A percentile compares a stretch with the other conserved stretches of the same genome.
Conservation (phyloP, 2,797 vertebrate genomes). For the Intellagama lesueurii region DNA sequence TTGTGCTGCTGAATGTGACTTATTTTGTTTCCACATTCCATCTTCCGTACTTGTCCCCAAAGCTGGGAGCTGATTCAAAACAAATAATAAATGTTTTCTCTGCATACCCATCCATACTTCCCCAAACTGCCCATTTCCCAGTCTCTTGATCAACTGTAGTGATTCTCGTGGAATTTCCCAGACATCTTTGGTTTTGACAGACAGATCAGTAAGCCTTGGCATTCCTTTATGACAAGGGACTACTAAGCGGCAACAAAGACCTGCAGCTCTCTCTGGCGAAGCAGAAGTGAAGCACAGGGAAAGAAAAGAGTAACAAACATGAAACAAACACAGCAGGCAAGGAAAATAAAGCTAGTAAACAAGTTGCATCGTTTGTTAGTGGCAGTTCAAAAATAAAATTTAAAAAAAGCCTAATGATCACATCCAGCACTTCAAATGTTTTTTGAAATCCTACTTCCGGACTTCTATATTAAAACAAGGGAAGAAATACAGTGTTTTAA, state of each 20-base stretch:
- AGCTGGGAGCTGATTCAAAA: constrained; percentile 63
- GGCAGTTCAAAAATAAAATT: constrained; percentile 53
- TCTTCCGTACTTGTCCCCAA: constrained; percentile 70
- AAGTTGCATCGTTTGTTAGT: constrained; percentile 66
- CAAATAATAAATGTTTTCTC: constrained; percentile 71
- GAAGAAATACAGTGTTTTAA: not conserved
- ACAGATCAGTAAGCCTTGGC: constrained; percentile 97
- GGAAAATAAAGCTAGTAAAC: constrained; percentile 64
- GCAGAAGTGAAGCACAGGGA: constrained; percentile 74
- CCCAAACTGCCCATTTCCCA: constrained; percentile 99
- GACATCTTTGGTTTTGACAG: constrained; percentile 99
- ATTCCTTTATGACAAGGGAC: constrained; percentile 98
- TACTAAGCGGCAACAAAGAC: constrained; percentile 97
- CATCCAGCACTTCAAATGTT: not conserved
- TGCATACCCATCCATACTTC: constrained; percentile 99
- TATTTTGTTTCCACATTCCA: constrained; percentile 79
- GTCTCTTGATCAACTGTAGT: constrained; percentile 96
- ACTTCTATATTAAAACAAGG: not conserved
- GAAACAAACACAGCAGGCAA: constrained; percentile 77
- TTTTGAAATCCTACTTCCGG: not conserved
- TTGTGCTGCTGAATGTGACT: not conserved
- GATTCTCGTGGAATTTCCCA: constrained; percentile 98
- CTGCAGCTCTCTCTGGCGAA: constrained; percentile 93
- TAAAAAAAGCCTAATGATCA: constrained; percentile 59
- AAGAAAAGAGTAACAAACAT: constrained; percentile 79